Percentiles rank a stretch among this genome's conserved stretches.
Evolutionary conservation across 2,888 invertebrate genomes (phyloP).

Genomic region (Philonicus albiceps): DNA sequence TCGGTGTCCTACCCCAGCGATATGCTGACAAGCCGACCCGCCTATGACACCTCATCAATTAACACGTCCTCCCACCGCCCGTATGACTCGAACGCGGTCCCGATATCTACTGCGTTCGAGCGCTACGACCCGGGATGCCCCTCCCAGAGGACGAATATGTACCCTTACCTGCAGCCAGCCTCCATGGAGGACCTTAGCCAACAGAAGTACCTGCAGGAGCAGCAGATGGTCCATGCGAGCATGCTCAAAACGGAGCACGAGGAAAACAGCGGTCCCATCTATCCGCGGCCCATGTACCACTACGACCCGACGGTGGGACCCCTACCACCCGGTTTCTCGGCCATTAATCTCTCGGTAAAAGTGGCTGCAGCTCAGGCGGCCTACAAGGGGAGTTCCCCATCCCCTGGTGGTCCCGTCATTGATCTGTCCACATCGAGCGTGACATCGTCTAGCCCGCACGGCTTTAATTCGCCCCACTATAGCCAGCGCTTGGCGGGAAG

Average conservation of each 20-base stretch:
- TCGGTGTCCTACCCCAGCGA: slow-evolving; percentile 69
- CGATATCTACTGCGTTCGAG: slow-evolving; percentile 70
- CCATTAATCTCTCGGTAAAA: slow-evolving; percentile 85
- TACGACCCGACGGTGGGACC: slow-evolving; percentile 78
- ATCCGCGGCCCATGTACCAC: slow-evolving; percentile 85
- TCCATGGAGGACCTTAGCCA: slow-evolving; percentile 68
- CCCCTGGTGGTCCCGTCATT: slow-evolving; percentile 82
- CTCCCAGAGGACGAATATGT: slow-evolving; percentile 68
- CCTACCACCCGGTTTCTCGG: slow-evolving; percentile 78
- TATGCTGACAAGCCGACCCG: slow-evolving; percentile 57
- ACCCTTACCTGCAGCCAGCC: slow-evolving; percentile 67
- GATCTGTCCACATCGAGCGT: slow-evolving; percentile 88
- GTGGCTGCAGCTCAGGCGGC: slow-evolving; percentile 66
- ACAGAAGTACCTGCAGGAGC: slow-evolving; percentile 69
- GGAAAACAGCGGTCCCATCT: slow-evolving; percentile 74
- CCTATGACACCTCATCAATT: slow-evolving; percentile 65
- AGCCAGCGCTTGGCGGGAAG: slow-evolving; percentile 68
- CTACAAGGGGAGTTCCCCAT: slow-evolving; percentile 66
- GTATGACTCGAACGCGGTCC: slow-evolving; percentile 68
- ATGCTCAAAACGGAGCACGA: slow-evolving; percentile 78
- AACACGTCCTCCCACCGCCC: slow-evolving; percentile 67
- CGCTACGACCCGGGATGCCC: slow-evolving; percentile 69
- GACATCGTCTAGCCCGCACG: slow-evolving; percentile 84
- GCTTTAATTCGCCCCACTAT: slow-evolving; percentile 64
- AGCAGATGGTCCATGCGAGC: slow-evolving; percentile 59